A percentile compares a stretch with the other conserved stretches of the same genome.
These are phyloP conservation scores for Paguma larvata DNA, from an alignment of 2,797 vertebrate species.

Conservation along the genomic window DNA sequence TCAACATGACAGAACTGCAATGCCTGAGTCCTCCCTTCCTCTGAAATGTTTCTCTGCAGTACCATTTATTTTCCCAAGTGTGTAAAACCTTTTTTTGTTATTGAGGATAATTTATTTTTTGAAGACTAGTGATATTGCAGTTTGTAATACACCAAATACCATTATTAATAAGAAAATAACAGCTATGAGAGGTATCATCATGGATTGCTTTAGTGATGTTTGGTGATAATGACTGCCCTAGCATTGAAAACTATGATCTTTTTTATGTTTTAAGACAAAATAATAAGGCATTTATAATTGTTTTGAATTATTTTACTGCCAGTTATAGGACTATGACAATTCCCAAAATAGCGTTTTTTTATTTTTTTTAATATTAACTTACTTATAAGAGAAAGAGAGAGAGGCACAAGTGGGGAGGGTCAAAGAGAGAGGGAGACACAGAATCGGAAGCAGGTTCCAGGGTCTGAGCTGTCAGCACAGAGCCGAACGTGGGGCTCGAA, in stretches of 20 bases:
- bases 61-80: not conserved
- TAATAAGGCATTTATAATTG: not conserved
- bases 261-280: not conserved
- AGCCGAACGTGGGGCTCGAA: too few relatives aligned
- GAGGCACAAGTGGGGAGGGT: too few relatives aligned
- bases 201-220: not conserved
- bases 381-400: too few relatives aligned
- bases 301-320: not conserved
- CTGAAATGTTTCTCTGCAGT: not conserved
- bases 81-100: not conserved
- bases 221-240: not conserved
- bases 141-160: not conserved
- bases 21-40: not conserved
- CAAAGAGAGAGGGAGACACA: too few relatives aligned
- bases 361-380: too few relatives aligned
- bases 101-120: not conserved
- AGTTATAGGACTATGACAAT: not conserved
- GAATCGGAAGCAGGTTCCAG: too few relatives aligned
- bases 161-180: not conserved
- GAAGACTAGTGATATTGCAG: not conserved
- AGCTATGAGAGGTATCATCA: not conserved
- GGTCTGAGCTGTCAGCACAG: too few relatives aligned
- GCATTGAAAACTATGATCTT: not conserved
- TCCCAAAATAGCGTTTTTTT: not conserved
- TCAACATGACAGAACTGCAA: not conserved